These are phyloP conservation scores for Myodes glareolus DNA, from an alignment of 2,113 vertebrate species.

Conservation along the genomic window DNA sequence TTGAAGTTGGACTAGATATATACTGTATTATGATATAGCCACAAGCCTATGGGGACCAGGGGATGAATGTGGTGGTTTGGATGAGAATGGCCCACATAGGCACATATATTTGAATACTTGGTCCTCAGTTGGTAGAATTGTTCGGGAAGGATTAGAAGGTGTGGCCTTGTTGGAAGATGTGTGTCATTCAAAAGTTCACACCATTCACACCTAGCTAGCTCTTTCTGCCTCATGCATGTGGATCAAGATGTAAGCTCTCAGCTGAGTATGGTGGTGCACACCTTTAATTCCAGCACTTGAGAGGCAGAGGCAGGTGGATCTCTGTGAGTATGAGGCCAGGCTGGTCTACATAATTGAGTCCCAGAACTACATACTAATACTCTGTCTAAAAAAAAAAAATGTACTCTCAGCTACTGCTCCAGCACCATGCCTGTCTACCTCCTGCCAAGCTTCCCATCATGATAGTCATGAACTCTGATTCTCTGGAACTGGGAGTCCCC, in stretches of 20 bases:
- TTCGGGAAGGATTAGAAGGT: background rate
- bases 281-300: background rate
- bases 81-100: background rate
- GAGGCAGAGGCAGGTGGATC: background rate
- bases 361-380: background rate
- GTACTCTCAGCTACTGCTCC: background rate
- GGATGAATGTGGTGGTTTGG: background rate
- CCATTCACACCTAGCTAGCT: background rate
- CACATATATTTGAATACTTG: background rate
- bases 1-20: background rate
- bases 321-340: background rate
- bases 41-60: background rate
- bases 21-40: background rate
- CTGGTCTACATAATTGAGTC: background rate
- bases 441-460: no score
- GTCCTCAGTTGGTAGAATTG: background rate
- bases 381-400: background rate
- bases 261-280: background rate
- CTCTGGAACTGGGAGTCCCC: background rate
- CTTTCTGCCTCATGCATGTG: background rate
- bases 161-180: background rate
- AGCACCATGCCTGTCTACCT: background rate
- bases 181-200: background rate
- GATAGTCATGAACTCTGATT: background rate
- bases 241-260: background rate